Percentiles rank a stretch among this genome's conserved stretches.
phyloP scores from a whole-genome alignment of 2,888 invertebrate genomes.

The Hemaris fuciformis region DNA sequence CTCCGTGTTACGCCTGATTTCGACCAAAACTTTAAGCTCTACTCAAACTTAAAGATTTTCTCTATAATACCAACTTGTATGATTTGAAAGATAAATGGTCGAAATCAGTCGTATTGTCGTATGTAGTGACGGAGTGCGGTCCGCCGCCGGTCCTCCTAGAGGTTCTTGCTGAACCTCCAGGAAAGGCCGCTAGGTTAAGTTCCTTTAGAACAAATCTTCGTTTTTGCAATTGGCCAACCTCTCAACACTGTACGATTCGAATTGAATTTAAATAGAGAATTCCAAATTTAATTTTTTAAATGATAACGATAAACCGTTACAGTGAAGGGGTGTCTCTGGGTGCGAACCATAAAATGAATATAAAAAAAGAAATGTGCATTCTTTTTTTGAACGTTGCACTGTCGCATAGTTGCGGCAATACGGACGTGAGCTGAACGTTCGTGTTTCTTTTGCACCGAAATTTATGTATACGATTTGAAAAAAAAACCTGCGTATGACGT shows the following conservation, averaged over 20 bases:
- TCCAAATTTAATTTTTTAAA: conserved; percentile 29
- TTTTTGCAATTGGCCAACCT: conserved; percentile 83
- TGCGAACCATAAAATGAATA: conserved; percentile 44
- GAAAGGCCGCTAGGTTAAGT: conserved; percentile 66
- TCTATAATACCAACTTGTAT: background rate
- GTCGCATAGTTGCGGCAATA: background rate
- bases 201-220: conserved; percentile 80
- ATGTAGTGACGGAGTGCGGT: conserved; percentile 27
- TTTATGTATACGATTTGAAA: conserved; percentile 79
- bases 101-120: conserved; percentile 16
- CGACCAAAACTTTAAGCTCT: background rate
- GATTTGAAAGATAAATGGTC: background rate
- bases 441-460: conserved; percentile 70
- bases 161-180: conserved; percentile 41
- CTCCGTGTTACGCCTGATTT: conserved; percentile 25
- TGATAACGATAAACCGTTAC: conserved; percentile 53
- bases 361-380: conserved; percentile 13
- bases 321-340: conserved; percentile 78
- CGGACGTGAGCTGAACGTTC: conserved; percentile 1
- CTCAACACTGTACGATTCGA: conserved; percentile 75
- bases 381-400: conserved; percentile 7
- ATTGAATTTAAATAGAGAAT: conserved; percentile 48
- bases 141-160: conserved; percentile 45
- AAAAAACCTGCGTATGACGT: conserved; percentile 77
- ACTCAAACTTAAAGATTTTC: background rate